Conservation (phyloP, 2,888 invertebrate genomes). For the Entomobrya proxima region DNA sequence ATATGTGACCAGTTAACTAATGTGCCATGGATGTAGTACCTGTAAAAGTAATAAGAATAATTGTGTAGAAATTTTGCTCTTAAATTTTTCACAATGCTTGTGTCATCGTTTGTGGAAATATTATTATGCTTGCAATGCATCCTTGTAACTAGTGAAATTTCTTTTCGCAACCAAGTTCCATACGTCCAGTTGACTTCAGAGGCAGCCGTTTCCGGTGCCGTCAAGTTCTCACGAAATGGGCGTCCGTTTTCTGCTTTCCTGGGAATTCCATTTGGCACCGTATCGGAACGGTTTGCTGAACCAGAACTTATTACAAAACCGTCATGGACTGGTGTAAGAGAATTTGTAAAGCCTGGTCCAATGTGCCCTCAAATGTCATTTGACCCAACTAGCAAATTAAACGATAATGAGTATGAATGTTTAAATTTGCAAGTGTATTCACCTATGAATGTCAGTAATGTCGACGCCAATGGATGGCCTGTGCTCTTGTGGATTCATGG, state of each 20-base stretch:
- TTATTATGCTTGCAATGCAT: too few species aligned
- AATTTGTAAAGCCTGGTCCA: constrained; percentile 10
- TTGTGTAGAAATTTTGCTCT: too few species aligned
- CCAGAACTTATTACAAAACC: background rate
- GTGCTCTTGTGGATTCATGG: too few species aligned
- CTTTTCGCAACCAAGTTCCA: constrained; percentile 14
- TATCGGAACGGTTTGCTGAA: constrained; percentile 25
- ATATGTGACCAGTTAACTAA: too few species aligned
- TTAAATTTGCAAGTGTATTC: constrained; percentile 13
- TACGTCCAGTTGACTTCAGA: constrained; percentile 4
- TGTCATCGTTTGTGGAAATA: too few species aligned
- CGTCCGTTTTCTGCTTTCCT: constrained; percentile 23
- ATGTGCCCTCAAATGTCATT: constrained; percentile 39
- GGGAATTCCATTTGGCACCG: constrained; percentile 35
- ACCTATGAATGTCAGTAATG: constrained; percentile 28
- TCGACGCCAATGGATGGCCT: too few species aligned
- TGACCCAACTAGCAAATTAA: background rate
- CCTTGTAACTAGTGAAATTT: background rate
- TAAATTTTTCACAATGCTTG: too few species aligned
- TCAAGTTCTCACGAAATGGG: constrained; percentile 40
- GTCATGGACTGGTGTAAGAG: constrained; percentile 45
- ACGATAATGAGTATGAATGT: background rate
- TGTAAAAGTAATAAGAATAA: too few species aligned
- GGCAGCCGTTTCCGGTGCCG: constrained; percentile 5
- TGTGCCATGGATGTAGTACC: too few species aligned